Evolutionary conservation across 1,140 invertebrate genomes (phyloP).

Genomic region (Scaptomyza montana): DNA sequence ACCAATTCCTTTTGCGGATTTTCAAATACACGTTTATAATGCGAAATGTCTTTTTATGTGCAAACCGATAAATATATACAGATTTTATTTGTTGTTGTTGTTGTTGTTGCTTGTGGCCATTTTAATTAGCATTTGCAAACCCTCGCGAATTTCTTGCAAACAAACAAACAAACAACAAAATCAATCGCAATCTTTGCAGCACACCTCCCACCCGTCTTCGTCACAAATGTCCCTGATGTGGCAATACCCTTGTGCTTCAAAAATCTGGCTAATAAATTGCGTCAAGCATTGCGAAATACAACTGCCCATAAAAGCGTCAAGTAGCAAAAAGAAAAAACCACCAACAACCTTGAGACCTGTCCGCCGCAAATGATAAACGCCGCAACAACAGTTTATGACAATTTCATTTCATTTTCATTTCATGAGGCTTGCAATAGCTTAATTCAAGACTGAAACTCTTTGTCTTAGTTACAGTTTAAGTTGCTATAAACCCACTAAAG

Average conservation of each 20-base stretch:
- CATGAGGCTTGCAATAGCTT: conserved; percentile 2
- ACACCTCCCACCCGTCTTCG: conserved; percentile 5
- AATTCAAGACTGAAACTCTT: neutral
- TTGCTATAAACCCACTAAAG: too few species aligned
- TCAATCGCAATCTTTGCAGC: conserved; percentile 39
- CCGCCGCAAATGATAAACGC: conserved; percentile 50
- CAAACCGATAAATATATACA: too few species aligned
- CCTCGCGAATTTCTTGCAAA: conserved; percentile 17
- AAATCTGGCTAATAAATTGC: conserved; percentile 63
- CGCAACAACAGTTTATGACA: conserved; percentile 47
- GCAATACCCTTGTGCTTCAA: conserved; percentile 59
- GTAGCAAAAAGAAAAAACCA: conserved; percentile 7
- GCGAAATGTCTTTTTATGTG: conserved; percentile 1
- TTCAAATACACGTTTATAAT: conserved; percentile 37
- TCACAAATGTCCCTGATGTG: conserved; percentile 10
- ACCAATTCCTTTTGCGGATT: conserved; percentile 34
- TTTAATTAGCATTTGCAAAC: conserved; percentile 59
- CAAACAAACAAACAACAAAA: conserved; percentile 3
- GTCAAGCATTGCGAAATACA: conserved; percentile 49
- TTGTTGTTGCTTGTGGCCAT: conserved; percentile 12
- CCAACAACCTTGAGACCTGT: conserved; percentile 53
- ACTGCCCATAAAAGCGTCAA: conserved; percentile 43
- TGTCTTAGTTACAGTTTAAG: neutral
- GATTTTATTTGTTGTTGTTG: neutral
- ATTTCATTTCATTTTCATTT: conserved; percentile 47